These are phyloP conservation scores for Lochmaea crataegi DNA, from an alignment of 2,888 invertebrate genomes.

Conservation along the genomic window DNA sequence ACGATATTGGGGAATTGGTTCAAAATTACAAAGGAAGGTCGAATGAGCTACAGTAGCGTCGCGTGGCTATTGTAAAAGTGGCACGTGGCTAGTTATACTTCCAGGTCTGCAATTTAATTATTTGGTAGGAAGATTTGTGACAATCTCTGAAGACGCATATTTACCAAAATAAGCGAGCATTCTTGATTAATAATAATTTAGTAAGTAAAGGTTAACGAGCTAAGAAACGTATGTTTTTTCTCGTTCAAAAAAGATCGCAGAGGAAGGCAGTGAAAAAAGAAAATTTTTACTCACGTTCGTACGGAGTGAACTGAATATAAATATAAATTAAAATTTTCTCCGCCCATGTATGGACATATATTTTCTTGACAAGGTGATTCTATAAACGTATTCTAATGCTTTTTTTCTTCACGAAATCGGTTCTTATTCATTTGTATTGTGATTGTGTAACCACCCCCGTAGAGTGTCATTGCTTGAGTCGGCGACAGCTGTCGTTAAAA, in stretches of 20 bases:
- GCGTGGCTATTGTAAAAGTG: constrained; percentile 15
- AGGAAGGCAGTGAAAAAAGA: too few species aligned
- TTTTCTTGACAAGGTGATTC: constrained; percentile 53
- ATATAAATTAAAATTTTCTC: too few species aligned
- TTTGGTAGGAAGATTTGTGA: too few species aligned
- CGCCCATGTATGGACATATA: constrained; percentile 37
- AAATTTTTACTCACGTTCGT: too few species aligned
- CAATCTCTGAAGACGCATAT: too few species aligned
- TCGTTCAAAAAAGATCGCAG: neutral
- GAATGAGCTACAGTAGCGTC: constrained; percentile 8
- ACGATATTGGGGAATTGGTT: constrained; percentile 25
- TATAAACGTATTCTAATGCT: constrained; percentile 61
- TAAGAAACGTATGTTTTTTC: neutral
- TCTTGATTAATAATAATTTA: too few species aligned
- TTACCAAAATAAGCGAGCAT: too few species aligned
- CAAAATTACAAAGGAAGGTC: constrained; percentile 11
- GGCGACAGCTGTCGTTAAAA: constrained; percentile 65
- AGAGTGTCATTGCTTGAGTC: constrained; percentile 61
- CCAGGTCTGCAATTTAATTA: neutral
- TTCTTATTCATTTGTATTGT: constrained; percentile 61
- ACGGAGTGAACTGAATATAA: too few species aligned
- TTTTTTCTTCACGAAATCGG: constrained; percentile 62
- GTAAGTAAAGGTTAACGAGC: too few species aligned
- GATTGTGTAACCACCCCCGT: constrained; percentile 66
- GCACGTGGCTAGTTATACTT: neutral